Evolutionary conservation across 2,888 invertebrate species (phyloP).

Genomic region (Criorhina ranunculi): DNA sequence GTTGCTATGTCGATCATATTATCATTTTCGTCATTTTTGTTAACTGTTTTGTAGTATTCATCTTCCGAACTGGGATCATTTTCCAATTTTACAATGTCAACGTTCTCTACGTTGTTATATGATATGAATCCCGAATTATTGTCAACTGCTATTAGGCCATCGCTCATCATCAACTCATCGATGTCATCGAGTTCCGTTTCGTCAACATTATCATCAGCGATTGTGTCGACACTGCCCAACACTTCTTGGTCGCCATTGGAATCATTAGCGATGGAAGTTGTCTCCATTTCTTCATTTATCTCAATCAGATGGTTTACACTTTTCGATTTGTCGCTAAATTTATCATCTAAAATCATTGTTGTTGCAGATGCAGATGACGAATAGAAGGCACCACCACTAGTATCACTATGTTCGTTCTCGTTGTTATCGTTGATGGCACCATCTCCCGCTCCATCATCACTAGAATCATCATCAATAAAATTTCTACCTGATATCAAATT

Average conservation of each 20-base stretch:
- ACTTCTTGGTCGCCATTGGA: constrained; percentile 17
- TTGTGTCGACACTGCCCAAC: constrained; percentile 39
- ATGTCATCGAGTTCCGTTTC: constrained; percentile 74
- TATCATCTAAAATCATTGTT: constrained; percentile 65
- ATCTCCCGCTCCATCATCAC: constrained; percentile 71
- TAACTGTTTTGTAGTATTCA: constrained; percentile 81
- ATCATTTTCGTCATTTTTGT: constrained; percentile 42
- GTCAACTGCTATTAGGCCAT: constrained; percentile 79
- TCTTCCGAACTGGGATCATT: constrained; percentile 79
- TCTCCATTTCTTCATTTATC: constrained; percentile 77
- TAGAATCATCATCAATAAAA: constrained; percentile 73
- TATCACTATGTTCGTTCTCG: not conserved
- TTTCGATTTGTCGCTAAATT: constrained; percentile 73
- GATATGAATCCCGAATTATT: constrained; percentile 53
- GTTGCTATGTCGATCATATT: constrained; percentile 44
- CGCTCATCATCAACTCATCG: constrained; percentile 82
- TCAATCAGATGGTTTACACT: constrained; percentile 78
- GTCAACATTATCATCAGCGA: constrained; percentile 6
- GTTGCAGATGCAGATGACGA: constrained; percentile 69
- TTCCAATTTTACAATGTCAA: constrained; percentile 83
- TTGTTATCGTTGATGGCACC: constrained; percentile 50
- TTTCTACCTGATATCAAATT: constrained; percentile 81
- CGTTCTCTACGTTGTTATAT: constrained; percentile 79
- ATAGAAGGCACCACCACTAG: constrained; percentile 41
- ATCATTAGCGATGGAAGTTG: constrained; percentile 45